Base-by-base conservation (phyloP, 2,888 invertebrate species). In the Lampropteryx suffumata region DNA sequence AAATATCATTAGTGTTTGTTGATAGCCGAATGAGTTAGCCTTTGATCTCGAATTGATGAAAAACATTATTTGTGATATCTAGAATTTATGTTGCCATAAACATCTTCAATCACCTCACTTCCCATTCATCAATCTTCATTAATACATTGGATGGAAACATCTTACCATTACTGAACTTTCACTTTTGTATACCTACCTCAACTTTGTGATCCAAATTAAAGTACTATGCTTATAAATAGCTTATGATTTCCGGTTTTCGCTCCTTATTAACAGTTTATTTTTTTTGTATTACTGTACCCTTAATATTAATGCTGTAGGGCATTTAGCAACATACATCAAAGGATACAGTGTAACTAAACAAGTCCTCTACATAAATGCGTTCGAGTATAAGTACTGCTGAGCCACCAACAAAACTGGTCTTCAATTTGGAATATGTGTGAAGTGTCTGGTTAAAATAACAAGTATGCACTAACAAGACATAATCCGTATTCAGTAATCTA, bases 101-200 rank as follows among this genome's bases (percentile, higher is more conserved):
- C 33, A 48, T 54, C 41, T 53, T 57, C 56, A 55, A 60, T 64
- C 55, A 56, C 29, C 28, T 26, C 10, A 41, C 57, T 64, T 60
- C 62, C 62, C 50, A 61, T 47, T 53, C 50, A 59, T 64, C 43
- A 61, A 61, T 64, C 64, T 59, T 53, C 63, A 59, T 64, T 64
- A 58, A 44, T 51, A 39, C 37, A 30, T 21, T 50, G 41, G 34
- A 50, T 50, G 46, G 44, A 34, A 50, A 41, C 52, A 32, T 24
- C 37, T 33, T 44, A 24, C 24, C 24, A 24, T 24, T 24, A 27
- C 12, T 43, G 34, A 12, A 37, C 59, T 62, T 62, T 62, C 60
- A 55, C 62, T 59, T 52, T 39, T 52, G 29, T 27, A 12, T 35
- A n/a, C n/a, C 17, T 2, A 28, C 30, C 42, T 37, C 34, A 37